Evolutionary conservation across 2,113 vertebrate genomes (phyloP), one percentile per base, ranked within the genome.

Genomic region (Anhinga anhinga): DNA sequence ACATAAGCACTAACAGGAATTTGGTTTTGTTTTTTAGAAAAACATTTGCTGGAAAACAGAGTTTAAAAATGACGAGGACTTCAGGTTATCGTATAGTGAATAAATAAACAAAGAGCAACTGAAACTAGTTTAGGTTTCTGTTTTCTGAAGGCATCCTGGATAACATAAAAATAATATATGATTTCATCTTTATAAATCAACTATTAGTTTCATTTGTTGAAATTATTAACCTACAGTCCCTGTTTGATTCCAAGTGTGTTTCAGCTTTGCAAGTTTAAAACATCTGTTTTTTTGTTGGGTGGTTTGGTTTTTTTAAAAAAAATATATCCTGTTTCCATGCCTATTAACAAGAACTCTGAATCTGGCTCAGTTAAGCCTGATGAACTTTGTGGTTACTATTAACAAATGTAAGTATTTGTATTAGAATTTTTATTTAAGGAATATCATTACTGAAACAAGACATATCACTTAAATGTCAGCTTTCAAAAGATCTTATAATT

Each of bases 261-360:
- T 82, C n/a, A 62, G 32, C 9, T 36, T n/a, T 47, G 26, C 30
- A 72, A 79, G 7, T n/a, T 55, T 47, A 65, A 82, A 63, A 66
- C 14, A 59, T 6, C 5, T 27, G 2, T 0, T 5, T n/a, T 38
- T 58, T 27, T 15, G 11, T 19, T 42, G 23, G 2, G 20, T 66
- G 25, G 2, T 29, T 69, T 21, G 10, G 10, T 6, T 61, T 61
- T 15, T 52, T 45, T n/a, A 19, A 25, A 59, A 59, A 11, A 34
- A 42, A 50, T 29, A 26, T 22, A 69, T 21, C 32, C 5, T 58
- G 3, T 47, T 74, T 80, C 8, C 4, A 36, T 45, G 9, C 9
- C 21, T 69, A 8, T 22, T 47, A 72, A 55, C 7, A 77, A 59
- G 76, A 72, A 69, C 45, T 27, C 27, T 59, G 17, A 70, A 56